Evolutionary conservation across 1,140 invertebrate genomes (phyloP).

Genomic region (Drosophila takahashii): DNA sequence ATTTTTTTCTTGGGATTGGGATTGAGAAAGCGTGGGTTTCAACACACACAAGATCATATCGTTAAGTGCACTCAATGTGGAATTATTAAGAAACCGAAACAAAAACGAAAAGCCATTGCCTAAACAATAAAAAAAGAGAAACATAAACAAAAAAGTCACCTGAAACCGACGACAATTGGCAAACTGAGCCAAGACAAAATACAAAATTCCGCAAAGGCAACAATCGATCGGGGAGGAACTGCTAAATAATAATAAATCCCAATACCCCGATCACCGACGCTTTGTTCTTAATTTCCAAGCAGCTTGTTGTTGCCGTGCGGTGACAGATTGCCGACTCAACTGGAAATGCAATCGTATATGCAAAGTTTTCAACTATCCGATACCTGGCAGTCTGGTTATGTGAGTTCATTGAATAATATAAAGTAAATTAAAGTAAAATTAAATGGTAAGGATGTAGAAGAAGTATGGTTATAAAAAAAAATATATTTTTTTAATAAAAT

Average conservation of each 20-base stretch:
- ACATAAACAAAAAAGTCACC: slow-evolving; percentile 18
- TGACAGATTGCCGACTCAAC: slow-evolving; percentile 21
- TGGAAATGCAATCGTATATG: background rate
- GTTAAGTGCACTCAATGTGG: slow-evolving; percentile 2
- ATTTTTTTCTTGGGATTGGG: background rate
- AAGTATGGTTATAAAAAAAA: too few relatives aligned
- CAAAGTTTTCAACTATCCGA: slow-evolving; percentile 1
- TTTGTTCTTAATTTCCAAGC: slow-evolving; percentile 23
- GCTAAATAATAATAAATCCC: background rate
- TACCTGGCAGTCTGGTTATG: slow-evolving; percentile 12
- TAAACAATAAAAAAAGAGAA: slow-evolving; percentile 13
- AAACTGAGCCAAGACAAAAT: background rate
- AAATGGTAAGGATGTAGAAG: too few relatives aligned
- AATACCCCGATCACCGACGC: slow-evolving; percentile 9
- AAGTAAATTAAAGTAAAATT: too few relatives aligned
- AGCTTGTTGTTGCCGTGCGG: slow-evolving; percentile 30
- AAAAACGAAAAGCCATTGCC: slow-evolving; percentile 4
- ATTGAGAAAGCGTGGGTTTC: slow-evolving; percentile 11
- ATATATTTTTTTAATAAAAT: too few relatives aligned
- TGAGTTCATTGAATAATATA: background rate
- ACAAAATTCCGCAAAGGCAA: slow-evolving; percentile 34
- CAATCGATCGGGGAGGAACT: slow-evolving; percentile 26
- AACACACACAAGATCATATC: background rate
- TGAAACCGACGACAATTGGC: slow-evolving; percentile 9
- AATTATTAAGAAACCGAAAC: slow-evolving; percentile 10